Evolutionary conservation across 2,888 invertebrate genomes (phyloP), one percentile per base, ranked within the genome.

Genomic region (Isotomurus palustris): DNA sequence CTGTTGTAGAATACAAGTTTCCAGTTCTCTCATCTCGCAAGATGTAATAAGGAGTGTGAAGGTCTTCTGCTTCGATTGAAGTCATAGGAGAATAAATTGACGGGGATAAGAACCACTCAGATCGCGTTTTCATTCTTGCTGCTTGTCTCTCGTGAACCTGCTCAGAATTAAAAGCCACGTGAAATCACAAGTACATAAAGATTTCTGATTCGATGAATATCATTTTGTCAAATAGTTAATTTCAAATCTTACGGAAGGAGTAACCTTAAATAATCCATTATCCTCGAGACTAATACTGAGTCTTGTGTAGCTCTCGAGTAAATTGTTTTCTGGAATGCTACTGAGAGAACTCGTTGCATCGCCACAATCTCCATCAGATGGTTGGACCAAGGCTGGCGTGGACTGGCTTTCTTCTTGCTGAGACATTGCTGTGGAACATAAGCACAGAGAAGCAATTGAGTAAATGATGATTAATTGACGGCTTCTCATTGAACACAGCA

Each of bases 101-200:
- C 58, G 85, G 85, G 73, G 86, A 85, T 77, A 91, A 83, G 81
- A 94, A 96, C 96, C 96, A 97, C 80, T 96, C 94, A 60, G 94
- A 94, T 72, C 96, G 85, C 69, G 94, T 93, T 76, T 91, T 85
- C 91, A 97, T 93, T 72, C 96, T 84, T 75, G 91, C 91, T 68
- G 94, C 88, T 82, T 97, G 96, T 75, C 93, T 83, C 80, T 93
- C 92, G 80, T 93, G 92, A 72, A 94, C 93, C 89, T 91, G 79
- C 10, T 17, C n/a, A 21, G 47, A 10, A 41, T 17, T 17, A 19
- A 41, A 41, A 14, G 6, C 41, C 41, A 8, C 41, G 41, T 17
- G n/a, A 44, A 21, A 14, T 44, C 14, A 22, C 5, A 21, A n/a
- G n/a, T n/a, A n/a, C n/a, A n/a, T n/a, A n/a, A n/a, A n/a, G n/a